These are phyloP conservation scores for Callitettix versicolor DNA, from an alignment of 1,140 invertebrate genomes.

Conservation along the genomic window DNA sequence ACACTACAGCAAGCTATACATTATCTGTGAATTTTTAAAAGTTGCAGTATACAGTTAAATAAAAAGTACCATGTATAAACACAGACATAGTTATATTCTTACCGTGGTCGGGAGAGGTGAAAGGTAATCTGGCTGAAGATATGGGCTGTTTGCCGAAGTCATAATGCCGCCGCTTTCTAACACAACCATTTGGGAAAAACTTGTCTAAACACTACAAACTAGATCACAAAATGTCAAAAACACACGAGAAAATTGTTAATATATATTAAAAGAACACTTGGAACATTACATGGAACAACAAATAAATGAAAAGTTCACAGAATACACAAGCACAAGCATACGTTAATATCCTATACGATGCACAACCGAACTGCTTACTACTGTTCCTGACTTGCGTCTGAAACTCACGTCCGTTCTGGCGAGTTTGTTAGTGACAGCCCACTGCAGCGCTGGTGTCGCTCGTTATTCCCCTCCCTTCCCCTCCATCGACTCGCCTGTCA, in stretches of 20 bases:
- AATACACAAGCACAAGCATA: too few relatives aligned
- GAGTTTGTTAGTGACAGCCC: conserved; percentile 15
- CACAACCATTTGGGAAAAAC: conserved; percentile 68
- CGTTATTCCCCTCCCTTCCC: background rate
- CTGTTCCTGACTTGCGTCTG: conserved; percentile 6
- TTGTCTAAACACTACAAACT: conserved; percentile 32
- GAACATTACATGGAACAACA: too few relatives aligned
- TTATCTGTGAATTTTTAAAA: too few relatives aligned
- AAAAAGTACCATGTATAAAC: too few relatives aligned
- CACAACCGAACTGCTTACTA: background rate
- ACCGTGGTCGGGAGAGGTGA: conserved; percentile 84
- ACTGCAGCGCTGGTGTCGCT: conserved; percentile 31
- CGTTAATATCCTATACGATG: too few relatives aligned
- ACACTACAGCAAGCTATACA: too few relatives aligned
- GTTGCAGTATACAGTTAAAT: too few relatives aligned
- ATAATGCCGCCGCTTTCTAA: conserved; percentile 75
- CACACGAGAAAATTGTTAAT: background rate
- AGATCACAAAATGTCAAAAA: conserved; percentile 17
- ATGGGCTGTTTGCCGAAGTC: conserved; percentile 79
- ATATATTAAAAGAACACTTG: background rate
- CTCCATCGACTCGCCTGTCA: conserved; percentile 28
- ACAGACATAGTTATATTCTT: too few relatives aligned
- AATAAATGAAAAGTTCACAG: too few relatives aligned
- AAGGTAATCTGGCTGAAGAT: conserved; percentile 85
- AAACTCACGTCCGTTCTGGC: background rate